phyloP scores from a whole-genome alignment of 2,797 vertebrate species.

The Vipera ursinii region DNA sequence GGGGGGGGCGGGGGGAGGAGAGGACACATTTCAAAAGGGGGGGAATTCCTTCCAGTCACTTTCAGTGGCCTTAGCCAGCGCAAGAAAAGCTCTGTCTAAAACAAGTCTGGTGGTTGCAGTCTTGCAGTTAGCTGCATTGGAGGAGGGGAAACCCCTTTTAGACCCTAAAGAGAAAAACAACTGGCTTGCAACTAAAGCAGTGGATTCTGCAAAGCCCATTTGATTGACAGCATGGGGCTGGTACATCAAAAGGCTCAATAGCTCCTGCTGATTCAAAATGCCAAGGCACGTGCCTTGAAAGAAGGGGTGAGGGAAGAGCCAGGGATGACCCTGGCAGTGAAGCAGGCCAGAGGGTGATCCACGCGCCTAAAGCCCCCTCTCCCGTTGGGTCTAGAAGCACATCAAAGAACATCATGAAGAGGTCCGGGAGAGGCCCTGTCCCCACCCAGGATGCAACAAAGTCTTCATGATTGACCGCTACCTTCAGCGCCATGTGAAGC shows the following conservation, averaged over 20 bases:
- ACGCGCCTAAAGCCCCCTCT: background rate
- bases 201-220: background rate
- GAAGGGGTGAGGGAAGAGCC: background rate
- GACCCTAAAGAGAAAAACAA: background rate
- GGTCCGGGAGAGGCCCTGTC: constrained; percentile 89
- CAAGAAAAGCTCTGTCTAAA: background rate
- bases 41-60: background rate
- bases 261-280: no score
- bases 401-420: constrained; percentile 96
- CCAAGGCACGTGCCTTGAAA: background rate
- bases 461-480: constrained; percentile 98
- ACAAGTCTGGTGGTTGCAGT: background rate
- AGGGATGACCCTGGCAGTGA: background rate
- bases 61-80: background rate
- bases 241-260: background rate
- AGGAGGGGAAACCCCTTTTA: no score
- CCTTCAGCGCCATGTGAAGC: constrained; percentile 92
- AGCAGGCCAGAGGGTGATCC: background rate
- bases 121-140: background rate
- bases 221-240: background rate
- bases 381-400: constrained; percentile 81
- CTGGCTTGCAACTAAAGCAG: background rate
- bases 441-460: constrained; percentile 97
- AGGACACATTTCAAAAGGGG: background rate
- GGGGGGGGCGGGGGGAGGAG: background rate